Evolutionary conservation across 1,140 invertebrate genomes (phyloP), one percentile per base, ranked within the genome.

Genomic region (Pseudobourletiella spinata): DNA sequence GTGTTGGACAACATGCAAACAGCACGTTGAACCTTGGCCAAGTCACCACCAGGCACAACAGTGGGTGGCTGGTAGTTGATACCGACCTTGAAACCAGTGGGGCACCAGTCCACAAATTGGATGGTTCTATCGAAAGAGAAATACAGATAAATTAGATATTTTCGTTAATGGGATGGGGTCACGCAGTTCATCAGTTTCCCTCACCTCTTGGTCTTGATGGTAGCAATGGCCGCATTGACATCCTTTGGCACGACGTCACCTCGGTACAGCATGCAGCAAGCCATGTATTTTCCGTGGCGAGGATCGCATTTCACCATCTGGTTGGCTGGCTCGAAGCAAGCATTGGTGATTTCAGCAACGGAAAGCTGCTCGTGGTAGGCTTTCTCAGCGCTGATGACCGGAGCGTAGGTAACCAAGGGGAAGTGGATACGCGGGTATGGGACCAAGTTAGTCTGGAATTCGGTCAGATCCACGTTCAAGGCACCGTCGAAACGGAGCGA

Each of bases 251-350:
- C 43, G 24, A 46, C 43, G 24, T 46, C 85, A 73, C 87, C 86
- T 11, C 83, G 72, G 77, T 89, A 91, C 65, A 91, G 78, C 82
- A 91, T 86, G 72, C 88, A 91, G 79, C 88, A 90, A 22, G 88
- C 87, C 88, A 91, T 88, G 56, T 79, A 79, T 48, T 77, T 76
- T 15, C 76, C 64, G 62, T 80, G 76, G 61, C 81, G 74, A 43
- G 82, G 82, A 65, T 83, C 81, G 70, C 81, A 82, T 71, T 81
- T 82, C 1, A 83, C 81, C 81, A 83, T 81, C 78, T 87, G 82
- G 74, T 88, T 89, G 22, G 84, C 83, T 16, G 86, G 85, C 70
- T 90, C 86, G 71, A 89, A 89, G 75, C 86, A 88, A 32, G 84
- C 83, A 73, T 88, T 88, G 44, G 87, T 89, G 63, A 89, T 88